These are phyloP conservation scores for Carduelis carduelis DNA, from an alignment of 2,797 vertebrate genomes.

Conservation along the genomic window DNA sequence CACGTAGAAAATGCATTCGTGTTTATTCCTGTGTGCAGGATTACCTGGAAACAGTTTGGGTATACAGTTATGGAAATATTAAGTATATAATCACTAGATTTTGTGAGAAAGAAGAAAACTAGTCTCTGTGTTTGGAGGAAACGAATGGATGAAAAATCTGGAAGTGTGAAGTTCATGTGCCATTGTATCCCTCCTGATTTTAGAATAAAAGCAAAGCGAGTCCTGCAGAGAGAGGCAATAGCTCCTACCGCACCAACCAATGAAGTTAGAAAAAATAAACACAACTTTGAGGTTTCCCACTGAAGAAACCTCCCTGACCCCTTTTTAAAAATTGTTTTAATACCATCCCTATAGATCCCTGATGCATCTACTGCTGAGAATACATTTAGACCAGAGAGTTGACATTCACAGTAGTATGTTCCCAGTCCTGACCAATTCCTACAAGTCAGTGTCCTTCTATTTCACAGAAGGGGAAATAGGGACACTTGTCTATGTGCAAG, in stretches of 20 bases:
- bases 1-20: rapidly evolving
- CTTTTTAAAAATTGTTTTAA: background rate
- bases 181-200: background rate
- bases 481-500: background rate
- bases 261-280: background rate
- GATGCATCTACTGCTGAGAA: background rate
- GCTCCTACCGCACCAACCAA: background rate
- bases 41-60: background rate
- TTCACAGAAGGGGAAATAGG: background rate
- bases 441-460: background rate
- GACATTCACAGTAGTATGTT: background rate
- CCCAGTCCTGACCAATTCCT: background rate
- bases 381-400: background rate
- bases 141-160: background rate
- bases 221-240: background rate
- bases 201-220: background rate
- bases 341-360: background rate
- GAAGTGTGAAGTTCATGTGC: background rate
- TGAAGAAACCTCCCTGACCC: background rate
- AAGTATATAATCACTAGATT: background rate
- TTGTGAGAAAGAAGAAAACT: background rate
- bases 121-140: background rate
- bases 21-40: background rate
- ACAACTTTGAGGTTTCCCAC: background rate
- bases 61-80: background rate